Percentiles rank a stretch among this genome's conserved stretches.
These are phyloP conservation scores for Nymphicus hollandicus DNA, from an alignment of 2,113 vertebrate species.

Conservation along the genomic window DNA sequence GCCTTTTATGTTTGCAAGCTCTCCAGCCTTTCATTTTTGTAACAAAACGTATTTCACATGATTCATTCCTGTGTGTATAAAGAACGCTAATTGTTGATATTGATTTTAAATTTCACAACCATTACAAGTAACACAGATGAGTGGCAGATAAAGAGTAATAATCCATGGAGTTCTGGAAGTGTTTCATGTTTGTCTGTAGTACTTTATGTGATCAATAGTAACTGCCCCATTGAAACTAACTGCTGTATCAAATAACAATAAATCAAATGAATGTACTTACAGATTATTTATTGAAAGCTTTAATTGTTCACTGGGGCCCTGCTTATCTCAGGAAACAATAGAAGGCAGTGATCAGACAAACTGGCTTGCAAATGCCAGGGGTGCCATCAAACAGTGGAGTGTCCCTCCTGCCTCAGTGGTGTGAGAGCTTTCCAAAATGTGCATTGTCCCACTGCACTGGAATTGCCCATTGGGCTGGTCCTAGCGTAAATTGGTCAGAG, in stretches of 20 bases:
- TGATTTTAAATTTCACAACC: conserved; percentile 83
- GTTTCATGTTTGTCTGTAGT: conserved; percentile 83
- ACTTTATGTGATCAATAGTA: conserved; percentile 87
- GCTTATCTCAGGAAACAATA: conserved; percentile 80
- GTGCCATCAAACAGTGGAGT: not conserved
- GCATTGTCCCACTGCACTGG: not conserved
- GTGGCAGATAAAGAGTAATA: conserved; percentile 85
- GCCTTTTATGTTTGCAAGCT: not conserved
- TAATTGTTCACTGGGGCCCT: conserved; percentile 85
- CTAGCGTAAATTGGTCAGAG: not conserved
- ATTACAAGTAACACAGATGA: conserved; percentile 83
- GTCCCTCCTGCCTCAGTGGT: not conserved
- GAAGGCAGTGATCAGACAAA: conserved; percentile 51
- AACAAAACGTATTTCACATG: conserved; percentile 70
- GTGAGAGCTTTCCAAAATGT: not conserved
- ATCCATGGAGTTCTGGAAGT: conserved; percentile 81
- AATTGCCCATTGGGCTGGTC: not conserved
- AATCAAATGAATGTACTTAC: conserved; percentile 85
- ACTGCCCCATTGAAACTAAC: conserved; percentile 87
- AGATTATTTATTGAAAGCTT: conserved; percentile 87
- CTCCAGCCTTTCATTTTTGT: conserved; percentile 62
- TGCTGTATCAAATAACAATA: conserved; percentile 87
- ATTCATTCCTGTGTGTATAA: conserved; percentile 72
- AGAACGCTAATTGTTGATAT: conserved; percentile 82
- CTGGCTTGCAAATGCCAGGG: conserved; percentile 42